Conservation (phyloP, 2,888 invertebrate genomes). For the Teinopalpus imperialis region DNA sequence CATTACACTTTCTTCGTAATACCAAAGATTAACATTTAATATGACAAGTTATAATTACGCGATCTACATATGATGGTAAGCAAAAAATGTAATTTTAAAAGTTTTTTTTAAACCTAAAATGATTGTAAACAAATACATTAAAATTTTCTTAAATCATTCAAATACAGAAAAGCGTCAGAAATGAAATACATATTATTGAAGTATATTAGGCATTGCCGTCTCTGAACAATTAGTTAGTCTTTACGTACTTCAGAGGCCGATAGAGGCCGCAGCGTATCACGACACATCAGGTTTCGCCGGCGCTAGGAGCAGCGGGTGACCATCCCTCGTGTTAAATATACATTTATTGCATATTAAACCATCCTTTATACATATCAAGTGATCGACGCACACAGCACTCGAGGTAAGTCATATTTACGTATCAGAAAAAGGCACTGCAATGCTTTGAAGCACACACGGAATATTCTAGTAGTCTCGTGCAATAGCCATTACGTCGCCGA, state of each 20-base stretch:
- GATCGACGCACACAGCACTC: constrained; percentile 31
- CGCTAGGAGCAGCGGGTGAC: constrained; percentile 64
- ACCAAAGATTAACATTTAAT: no score
- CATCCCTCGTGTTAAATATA: constrained; percentile 32
- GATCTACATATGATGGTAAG: no score
- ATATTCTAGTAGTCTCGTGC: constrained; percentile 54
- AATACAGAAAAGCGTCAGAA: no score
- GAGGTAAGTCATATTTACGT: constrained; percentile 37
- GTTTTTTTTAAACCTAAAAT: no score
- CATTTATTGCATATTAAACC: constrained; percentile 29
- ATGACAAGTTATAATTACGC: no score
- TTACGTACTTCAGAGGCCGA: constrained; percentile 59
- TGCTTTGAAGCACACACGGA: constrained; percentile 52
- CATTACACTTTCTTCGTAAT: not conserved
- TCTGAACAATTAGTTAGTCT: constrained; percentile 53
- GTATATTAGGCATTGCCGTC: constrained; percentile 35
- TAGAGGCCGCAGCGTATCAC: constrained; percentile 65
- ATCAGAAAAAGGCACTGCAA: constrained; percentile 43
- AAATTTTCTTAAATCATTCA: no score
- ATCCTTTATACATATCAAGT: constrained; percentile 30
- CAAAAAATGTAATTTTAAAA: no score
- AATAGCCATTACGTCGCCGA: constrained; percentile 43
- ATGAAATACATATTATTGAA: no score
- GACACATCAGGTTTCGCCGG: constrained; percentile 72
- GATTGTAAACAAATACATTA: no score